These are phyloP conservation scores for Condylura cristata DNA, from an alignment of 2,113 vertebrate genomes.

Conservation along the genomic window DNA sequence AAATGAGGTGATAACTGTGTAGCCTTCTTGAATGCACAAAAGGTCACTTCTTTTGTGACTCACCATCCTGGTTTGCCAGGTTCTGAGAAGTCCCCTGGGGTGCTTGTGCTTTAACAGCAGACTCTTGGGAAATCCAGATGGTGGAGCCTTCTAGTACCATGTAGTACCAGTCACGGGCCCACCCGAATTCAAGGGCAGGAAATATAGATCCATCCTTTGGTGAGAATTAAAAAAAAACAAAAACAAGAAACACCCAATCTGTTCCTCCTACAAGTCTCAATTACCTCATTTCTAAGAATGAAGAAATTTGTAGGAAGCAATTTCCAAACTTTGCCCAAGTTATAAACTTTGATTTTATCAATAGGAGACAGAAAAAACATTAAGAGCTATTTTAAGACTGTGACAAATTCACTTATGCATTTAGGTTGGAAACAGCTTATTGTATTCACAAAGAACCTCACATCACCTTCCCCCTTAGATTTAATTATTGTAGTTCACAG, in stretches of 20 bases:
- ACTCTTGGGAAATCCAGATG: neutral
- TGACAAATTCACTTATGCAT: neutral
- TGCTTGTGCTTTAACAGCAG: no score
- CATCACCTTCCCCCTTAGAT: neutral
- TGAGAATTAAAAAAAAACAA: neutral
- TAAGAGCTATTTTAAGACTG: neutral
- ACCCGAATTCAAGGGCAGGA: neutral
- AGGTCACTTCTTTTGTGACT: neutral
- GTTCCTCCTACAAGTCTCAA: neutral
- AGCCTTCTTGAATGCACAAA: neutral
- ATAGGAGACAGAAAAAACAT: neutral
- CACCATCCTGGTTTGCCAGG: neutral
- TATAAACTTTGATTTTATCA: neutral
- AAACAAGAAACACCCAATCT: neutral
- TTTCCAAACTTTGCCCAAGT: neutral
- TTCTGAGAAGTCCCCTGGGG: neutral
- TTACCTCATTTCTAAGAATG: neutral
- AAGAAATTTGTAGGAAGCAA: neutral
- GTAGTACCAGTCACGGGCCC: neutral
- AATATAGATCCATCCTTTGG: neutral
- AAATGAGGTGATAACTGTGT: neutral
- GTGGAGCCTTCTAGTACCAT: neutral
- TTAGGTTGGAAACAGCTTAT: neutral
- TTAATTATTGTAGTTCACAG: conserved; percentile 4
- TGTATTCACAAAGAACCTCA: neutral